Evolutionary conservation across 2,113 vertebrate species (phyloP).

Genomic region (Mastomys coucha): DNA sequence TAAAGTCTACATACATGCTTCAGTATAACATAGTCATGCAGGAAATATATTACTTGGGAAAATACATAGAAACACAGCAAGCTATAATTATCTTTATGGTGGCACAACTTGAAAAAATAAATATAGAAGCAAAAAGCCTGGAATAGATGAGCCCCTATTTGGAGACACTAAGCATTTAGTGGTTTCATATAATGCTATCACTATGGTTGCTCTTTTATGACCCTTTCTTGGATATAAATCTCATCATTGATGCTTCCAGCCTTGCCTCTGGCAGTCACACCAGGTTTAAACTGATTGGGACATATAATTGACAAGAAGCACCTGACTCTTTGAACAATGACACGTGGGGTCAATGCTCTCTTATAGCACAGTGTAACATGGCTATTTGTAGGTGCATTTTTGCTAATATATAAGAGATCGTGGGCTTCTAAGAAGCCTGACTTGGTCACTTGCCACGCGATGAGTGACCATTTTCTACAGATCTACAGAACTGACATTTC

Average conservation of each 20-base stretch:
- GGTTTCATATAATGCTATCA: neutral
- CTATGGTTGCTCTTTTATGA: neutral
- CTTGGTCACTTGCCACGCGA: neutral
- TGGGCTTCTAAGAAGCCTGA: constrained; percentile 2
- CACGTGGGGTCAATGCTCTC: neutral
- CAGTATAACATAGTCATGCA: neutral
- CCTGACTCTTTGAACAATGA: neutral
- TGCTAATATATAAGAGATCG: neutral
- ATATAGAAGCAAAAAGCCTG: neutral
- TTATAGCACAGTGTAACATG: neutral
- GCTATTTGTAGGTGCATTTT: neutral
- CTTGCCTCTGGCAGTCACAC: neutral
- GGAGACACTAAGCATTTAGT: neutral
- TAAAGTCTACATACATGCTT: constrained; percentile 16
- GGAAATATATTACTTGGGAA: constrained; percentile 48
- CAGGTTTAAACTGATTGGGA: neutral
- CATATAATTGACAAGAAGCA: neutral
- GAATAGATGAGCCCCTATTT: neutral
- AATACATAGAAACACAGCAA: constrained; percentile 4
- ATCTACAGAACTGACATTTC: no score
- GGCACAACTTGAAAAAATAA: constrained; percentile 3
- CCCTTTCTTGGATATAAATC: neutral
- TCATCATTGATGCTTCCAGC: neutral
- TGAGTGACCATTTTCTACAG: neutral
- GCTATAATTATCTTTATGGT: constrained; percentile 55